Percentiles rank a stretch among this genome's conserved stretches.
These are phyloP conservation scores for Aldrovandia affinis DNA, from an alignment of 2,797 vertebrate genomes.

Conservation along the genomic window DNA sequence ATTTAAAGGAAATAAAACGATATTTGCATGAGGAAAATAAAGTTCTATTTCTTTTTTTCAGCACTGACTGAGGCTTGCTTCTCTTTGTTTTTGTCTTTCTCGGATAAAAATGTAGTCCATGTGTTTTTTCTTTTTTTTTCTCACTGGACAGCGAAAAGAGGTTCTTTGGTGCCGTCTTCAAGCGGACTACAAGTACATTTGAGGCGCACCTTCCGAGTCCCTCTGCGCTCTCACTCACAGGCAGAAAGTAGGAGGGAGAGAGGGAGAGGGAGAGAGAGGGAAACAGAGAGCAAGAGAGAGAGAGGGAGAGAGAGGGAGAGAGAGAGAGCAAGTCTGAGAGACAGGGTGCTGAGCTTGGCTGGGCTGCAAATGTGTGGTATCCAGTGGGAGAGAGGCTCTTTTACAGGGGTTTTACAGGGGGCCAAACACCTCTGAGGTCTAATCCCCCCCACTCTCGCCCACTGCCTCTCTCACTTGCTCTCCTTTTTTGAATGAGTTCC, in stretches of 20 bases:
- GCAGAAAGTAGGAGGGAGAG: slow-evolving; percentile 78
- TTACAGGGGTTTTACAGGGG: slow-evolving; percentile 75
- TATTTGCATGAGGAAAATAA: slow-evolving; percentile 54
- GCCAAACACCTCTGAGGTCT: slow-evolving; percentile 74
- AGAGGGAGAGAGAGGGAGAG: slow-evolving; percentile 49
- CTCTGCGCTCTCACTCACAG: slow-evolving; percentile 70
- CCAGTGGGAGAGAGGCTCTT: slow-evolving; percentile 63
- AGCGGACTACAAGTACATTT: slow-evolving; percentile 72
- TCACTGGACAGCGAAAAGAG: slow-evolving; percentile 48
- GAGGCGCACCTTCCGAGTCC: slow-evolving; percentile 78
- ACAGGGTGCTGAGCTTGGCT: slow-evolving; percentile 57
- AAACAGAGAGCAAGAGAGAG: slow-evolving; percentile 50
- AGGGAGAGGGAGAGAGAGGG: slow-evolving; percentile 56
- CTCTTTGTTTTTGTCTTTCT: slow-evolving; percentile 55
- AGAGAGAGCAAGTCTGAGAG: slow-evolving; percentile 58
- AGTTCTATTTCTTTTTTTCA: slow-evolving; percentile 39
- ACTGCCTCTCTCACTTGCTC: slow-evolving; percentile 71
- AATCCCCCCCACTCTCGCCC: slow-evolving; percentile 63
- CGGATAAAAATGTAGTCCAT: slow-evolving; percentile 69
- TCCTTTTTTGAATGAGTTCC: slow-evolving; percentile 63
- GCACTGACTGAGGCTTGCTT: slow-evolving; percentile 58
- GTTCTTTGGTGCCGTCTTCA: slow-evolving; percentile 68
- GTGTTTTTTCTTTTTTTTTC: slow-evolving; percentile 47
- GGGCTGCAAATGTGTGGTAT: slow-evolving; percentile 61
- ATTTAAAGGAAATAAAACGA: slow-evolving; percentile 60